Evolutionary conservation across 2,888 invertebrate species (phyloP), one percentile per base, ranked within the genome.

Genomic region (Plagodis dolabraria): DNA sequence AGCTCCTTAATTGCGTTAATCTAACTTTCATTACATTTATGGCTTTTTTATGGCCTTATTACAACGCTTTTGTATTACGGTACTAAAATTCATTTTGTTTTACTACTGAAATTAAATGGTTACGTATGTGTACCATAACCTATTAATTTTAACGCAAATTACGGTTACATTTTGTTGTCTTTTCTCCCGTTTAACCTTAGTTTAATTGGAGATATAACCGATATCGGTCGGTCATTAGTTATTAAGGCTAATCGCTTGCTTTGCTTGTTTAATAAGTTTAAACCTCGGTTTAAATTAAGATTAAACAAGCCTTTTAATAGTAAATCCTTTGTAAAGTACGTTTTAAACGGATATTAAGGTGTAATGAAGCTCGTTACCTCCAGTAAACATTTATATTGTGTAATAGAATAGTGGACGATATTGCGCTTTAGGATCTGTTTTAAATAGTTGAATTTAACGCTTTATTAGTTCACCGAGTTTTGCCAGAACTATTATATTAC

Each of bases 321-420:
- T 62, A 66, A 69, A 70, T 68, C 68, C 65, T 52, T 48, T 49
- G 63, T 65, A 64, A 64, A 65, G 59, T 63, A 36, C 63, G 65
- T 61, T 64, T 64, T 56, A 71, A 68, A 70, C 67, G 64, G 63
- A 65, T 70, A 70, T 68, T 66, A 63, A 58, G 60, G 62, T 63
- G 56, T 57, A 61, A 62, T 47, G 43, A 49, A 48, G 61, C 46
- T 60, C 48, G 49, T 53, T 57, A 57, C 50, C 52, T 50, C 8
- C 33, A 57, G 58, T 52, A 63, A 66, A 64, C 64, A 68, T 66
- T 68, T 50, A 53, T 47, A 48, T 53, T 54, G 58, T 60, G 53
- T 52, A 63, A 62, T 67, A 57, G 54, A 68, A 56, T 60, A 62
- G 53, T 22, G 22, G 22, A 22, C 22, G 22, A 22, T 22, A 22